These are phyloP conservation scores for Limonius californicus DNA, from an alignment of 1,140 invertebrate genomes.

Conservation along the genomic window DNA sequence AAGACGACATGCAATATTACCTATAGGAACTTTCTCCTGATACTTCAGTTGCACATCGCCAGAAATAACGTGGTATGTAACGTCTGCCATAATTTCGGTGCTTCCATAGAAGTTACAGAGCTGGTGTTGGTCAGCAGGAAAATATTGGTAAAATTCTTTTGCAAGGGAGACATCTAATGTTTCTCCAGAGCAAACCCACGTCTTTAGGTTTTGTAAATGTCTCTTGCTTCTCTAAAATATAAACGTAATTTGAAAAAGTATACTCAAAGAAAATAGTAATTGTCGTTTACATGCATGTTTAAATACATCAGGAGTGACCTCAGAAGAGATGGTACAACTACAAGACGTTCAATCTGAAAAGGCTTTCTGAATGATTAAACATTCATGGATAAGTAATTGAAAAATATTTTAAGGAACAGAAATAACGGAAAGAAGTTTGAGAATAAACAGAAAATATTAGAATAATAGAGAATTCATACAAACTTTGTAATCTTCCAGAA, in stretches of 20 bases:
- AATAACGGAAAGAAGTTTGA: too few species aligned
- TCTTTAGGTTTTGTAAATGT: conserved; percentile 55
- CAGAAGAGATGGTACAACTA: conserved; percentile 78
- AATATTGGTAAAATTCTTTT: conserved; percentile 68
- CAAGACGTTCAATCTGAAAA: conserved; percentile 68
- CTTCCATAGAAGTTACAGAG: conserved; percentile 87
- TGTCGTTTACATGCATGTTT: conserved; percentile 38
- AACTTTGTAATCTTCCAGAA: conserved; percentile 68
- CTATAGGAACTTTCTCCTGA: conserved; percentile 73
- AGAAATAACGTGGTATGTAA: conserved; percentile 61
- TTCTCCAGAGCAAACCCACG: conserved; percentile 84
- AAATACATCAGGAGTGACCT: conserved; percentile 67
- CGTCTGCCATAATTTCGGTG: conserved; percentile 83
- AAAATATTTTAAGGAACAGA: too few species aligned
- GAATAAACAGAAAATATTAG: too few species aligned
- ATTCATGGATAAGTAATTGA: too few species aligned
- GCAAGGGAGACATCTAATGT: conserved; percentile 63
- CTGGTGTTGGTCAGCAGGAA: conserved; percentile 55
- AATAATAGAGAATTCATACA: too few species aligned
- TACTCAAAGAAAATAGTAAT: background rate
- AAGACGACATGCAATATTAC: too few species aligned
- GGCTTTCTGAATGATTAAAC: too few species aligned
- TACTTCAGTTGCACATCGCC: conserved; percentile 54
- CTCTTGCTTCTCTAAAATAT: conserved; percentile 39
- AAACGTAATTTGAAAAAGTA: too few species aligned